Conservation (phyloP, 2,797 vertebrate species). For the Alauda arvensis region DNA sequence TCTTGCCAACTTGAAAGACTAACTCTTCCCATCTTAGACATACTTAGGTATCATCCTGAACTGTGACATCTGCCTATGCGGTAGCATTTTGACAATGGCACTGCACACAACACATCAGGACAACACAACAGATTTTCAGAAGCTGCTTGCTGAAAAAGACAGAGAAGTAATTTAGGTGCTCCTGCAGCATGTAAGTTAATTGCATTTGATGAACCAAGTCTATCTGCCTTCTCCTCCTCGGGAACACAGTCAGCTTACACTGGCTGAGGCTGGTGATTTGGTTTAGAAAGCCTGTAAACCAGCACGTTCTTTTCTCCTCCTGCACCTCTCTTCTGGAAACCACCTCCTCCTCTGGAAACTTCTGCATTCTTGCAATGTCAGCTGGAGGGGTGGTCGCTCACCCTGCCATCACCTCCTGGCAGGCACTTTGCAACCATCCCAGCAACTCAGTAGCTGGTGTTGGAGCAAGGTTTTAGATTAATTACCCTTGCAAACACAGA, state of each 20-base stretch:
- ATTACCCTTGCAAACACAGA: neutral
- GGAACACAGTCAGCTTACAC: neutral
- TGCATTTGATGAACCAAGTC: neutral
- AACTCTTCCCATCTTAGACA: neutral
- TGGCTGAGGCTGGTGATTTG: neutral
- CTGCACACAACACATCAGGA: neutral
- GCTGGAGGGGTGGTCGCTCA: neutral
- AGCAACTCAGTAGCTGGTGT: neutral
- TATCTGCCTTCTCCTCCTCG: neutral
- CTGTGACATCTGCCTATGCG: accelerated
- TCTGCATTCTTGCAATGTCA: neutral
- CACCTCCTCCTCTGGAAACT: neutral
- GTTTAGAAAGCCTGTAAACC: neutral
- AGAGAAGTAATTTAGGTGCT: neutral
- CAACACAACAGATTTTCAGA: neutral
- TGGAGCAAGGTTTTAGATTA: neutral
- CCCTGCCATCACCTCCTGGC: neutral
- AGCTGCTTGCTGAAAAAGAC: neutral
- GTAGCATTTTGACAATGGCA: neutral
- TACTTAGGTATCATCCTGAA: neutral
- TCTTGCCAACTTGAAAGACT: neutral
- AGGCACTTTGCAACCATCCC: neutral
- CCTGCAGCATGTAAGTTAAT: neutral
- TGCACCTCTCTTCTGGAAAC: neutral
- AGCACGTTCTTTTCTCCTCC: neutral